Evolutionary conservation across 2,113 vertebrate genomes (phyloP).

Genomic region (Centrocercus urophasianus): DNA sequence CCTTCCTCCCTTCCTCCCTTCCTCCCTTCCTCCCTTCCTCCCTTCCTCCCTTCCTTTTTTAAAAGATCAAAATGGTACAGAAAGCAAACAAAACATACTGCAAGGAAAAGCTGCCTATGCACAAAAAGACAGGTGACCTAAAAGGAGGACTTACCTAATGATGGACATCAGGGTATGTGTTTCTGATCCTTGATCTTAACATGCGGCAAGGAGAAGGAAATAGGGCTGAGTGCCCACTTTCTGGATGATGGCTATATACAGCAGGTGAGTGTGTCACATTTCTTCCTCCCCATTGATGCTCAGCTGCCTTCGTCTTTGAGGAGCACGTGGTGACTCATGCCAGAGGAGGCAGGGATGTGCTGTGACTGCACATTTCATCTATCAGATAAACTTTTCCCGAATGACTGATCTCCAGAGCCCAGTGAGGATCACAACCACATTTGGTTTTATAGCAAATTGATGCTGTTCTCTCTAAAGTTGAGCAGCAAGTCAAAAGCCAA

Average conservation of each 20-base stretch:
- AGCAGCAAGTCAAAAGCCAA: slow-evolving; percentile 73
- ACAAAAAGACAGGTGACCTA: not conserved
- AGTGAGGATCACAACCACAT: slow-evolving; percentile 64
- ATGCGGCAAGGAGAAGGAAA: rapidly evolving
- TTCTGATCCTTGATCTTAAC: not conserved
- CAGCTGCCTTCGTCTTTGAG: not conserved
- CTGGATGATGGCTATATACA: not conserved
- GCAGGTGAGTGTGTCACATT: rapidly evolving
- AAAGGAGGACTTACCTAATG: no score
- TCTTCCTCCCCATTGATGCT: not conserved
- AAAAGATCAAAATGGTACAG: not conserved
- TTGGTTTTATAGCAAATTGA: slow-evolving; percentile 68
- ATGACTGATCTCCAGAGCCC: slow-evolving; percentile 28
- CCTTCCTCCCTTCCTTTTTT: no score
- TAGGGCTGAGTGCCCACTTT: not conserved
- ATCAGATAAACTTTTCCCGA: slow-evolving; percentile 44
- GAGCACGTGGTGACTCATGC: slow-evolving; percentile 17
- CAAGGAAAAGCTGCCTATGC: not conserved
- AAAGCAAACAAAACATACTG: not conserved
- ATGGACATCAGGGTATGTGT: not conserved
- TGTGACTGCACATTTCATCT: slow-evolving; percentile 40
- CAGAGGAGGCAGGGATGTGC: slow-evolving; percentile 18
- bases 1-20: no score
- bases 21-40: no score
- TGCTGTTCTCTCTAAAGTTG: slow-evolving; percentile 61